Conservation (phyloP, 2,888 invertebrate genomes). For the Ectemnius cavifrons region DNA sequence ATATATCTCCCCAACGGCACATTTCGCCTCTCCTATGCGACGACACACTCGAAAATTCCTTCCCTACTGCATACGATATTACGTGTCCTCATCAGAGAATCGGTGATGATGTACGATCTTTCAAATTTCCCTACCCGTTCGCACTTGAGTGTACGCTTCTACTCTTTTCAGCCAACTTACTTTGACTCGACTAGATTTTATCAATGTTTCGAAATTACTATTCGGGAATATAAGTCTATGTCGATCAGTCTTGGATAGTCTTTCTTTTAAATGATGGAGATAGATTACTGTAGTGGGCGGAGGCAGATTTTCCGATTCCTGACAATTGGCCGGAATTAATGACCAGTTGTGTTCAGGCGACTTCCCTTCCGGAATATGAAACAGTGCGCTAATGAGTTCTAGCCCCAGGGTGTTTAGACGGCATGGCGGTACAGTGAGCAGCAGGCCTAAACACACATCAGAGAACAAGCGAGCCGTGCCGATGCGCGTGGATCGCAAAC, state of each 20-base stretch:
- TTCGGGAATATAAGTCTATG: no score
- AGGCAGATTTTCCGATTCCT: conserved; percentile 47
- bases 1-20: conserved; percentile 40
- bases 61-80: conserved; percentile 29
- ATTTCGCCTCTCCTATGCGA: conserved; percentile 25
- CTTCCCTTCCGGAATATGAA: conserved; percentile 69
- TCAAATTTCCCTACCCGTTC: no score
- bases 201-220: no score
- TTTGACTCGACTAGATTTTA: no score
- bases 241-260: no score
- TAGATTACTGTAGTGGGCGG: no score
- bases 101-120: conserved; percentile 34
- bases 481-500: conserved; percentile 12
- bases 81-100: conserved; percentile 22
- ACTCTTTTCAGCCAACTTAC: no score
- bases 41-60: conserved; percentile 11
- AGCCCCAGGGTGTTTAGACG: conserved; percentile 39
- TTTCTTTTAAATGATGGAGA: no score
- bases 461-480: conserved; percentile 49
- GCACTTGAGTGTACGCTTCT: no score
- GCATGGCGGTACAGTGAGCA: conserved; percentile 13
- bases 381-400: conserved; percentile 67
- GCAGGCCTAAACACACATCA: conserved; percentile 52
- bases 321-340: conserved; percentile 58
- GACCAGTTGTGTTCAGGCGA: conserved; percentile 33